Percentiles rank a stretch among this genome's conserved stretches.
Evolutionary conservation across 1,140 invertebrate genomes (phyloP).

Genomic region (Drosophila nigromelanica): DNA sequence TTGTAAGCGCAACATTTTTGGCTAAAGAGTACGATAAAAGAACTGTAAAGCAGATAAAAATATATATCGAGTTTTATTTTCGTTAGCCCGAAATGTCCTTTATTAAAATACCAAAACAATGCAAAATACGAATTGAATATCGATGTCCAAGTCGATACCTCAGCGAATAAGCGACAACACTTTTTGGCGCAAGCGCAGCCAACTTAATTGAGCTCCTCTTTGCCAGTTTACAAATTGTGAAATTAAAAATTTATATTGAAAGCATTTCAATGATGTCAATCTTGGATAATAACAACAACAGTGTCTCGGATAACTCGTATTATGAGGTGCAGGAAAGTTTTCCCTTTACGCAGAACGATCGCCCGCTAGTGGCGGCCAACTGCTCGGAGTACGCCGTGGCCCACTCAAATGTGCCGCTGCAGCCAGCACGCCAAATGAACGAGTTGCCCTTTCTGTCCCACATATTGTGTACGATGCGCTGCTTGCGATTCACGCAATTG

Average conservation of each 20-base stretch:
- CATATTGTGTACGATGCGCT: conserved; percentile 42
- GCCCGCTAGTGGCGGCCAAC: conserved; percentile 34
- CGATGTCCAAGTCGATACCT: not conserved
- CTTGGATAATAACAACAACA: conserved; percentile 11
- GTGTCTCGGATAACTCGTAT: not conserved
- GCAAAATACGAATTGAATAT: not conserved
- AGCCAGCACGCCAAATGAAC: conserved; percentile 23
- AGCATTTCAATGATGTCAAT: not conserved
- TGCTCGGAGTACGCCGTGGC: conserved; percentile 51
- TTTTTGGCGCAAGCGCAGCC: conserved; percentile 19
- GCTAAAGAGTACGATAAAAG: not conserved
- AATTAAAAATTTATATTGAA: not conserved
- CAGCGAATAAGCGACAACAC: not conserved
- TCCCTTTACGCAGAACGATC: not conserved
- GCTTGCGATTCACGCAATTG: conserved; percentile 27
- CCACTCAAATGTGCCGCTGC: conserved; percentile 11
- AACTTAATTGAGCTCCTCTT: conserved; percentile 19
- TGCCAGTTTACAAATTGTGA: conserved; percentile 1
- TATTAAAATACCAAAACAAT: not conserved
- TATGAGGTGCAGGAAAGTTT: conserved; percentile 21
- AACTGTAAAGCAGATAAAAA: not conserved
- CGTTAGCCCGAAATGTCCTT: too few species aligned
- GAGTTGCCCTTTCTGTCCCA: conserved; percentile 42
- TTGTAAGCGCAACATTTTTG: not conserved
- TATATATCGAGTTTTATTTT: too few species aligned